Evolutionary conservation across 2,888 invertebrate genomes (phyloP).

Genomic region (Ceriagrion tenellum): DNA sequence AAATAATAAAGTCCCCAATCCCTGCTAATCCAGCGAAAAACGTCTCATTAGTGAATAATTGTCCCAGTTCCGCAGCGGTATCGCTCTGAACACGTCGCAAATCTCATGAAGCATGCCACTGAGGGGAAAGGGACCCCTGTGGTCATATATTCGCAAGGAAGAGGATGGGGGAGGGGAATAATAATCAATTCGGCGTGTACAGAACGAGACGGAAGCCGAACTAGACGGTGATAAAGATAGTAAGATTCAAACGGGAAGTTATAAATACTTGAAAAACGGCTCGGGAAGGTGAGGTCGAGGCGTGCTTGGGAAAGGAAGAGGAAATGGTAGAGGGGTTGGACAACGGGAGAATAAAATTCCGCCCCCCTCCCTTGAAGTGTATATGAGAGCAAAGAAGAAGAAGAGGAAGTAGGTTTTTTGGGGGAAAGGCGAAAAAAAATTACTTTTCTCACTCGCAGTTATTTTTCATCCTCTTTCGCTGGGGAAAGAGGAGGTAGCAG

Average conservation of each 20-base stretch:
- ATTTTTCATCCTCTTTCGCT: too few species aligned
- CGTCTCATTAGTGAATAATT: neutral
- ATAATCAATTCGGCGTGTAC: slow-evolving; percentile 64
- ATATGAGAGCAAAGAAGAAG: neutral
- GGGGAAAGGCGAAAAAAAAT: neutral
- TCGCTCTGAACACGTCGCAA: neutral
- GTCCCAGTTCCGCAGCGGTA: neutral
- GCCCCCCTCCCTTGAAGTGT: too few species aligned
- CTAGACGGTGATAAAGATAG: slow-evolving; percentile 32
- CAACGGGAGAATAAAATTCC: slow-evolving; percentile 44
- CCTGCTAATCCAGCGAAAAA: neutral
- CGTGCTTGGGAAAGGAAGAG: too few species aligned
- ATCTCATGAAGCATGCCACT: neutral
- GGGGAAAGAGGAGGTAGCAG: too few species aligned
- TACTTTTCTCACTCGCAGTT: too few species aligned
- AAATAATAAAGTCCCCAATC: neutral
- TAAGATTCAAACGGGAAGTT: slow-evolving; percentile 41
- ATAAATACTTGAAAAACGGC: slow-evolving; percentile 41
- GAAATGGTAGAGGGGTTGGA: neutral
- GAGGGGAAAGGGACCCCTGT: neutral
- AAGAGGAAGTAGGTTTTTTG: neutral
- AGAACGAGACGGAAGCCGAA: slow-evolving; percentile 45
- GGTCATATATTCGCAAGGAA: neutral
- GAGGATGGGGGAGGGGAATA: neutral
- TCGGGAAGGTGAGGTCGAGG: neutral